Base-by-base conservation (phyloP, 2,888 invertebrate genomes). In the Lochmaea capreae region DNA sequence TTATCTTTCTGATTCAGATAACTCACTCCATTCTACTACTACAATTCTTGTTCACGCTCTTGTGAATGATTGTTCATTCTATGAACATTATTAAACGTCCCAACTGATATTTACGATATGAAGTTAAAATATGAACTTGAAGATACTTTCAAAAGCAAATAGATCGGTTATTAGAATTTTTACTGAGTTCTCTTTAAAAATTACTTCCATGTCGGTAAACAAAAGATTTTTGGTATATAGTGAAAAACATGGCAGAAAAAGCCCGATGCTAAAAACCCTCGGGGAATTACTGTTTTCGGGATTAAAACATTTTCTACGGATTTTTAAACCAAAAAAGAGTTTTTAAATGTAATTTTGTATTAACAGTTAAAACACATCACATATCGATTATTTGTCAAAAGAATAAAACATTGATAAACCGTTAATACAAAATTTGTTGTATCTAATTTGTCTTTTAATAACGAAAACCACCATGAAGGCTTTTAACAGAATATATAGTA, bases 181-280 rank as follows among this genome's bases (percentile, higher is more conserved):
- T 77, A 79, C 54, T 43, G 62, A 11, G 62, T 16, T 62, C 62
- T 62, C 74, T 79, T 54, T 26, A 81, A 81, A 79, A 79, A 81
- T 81, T 81, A 79, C 79, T 81, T 81, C 80, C 79, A 76, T 78
- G 75, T 77, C 71, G 78, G 78, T 79, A 78, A 78, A 80, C 79
- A 79, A 80, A 80, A 77, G 76, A 74, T 71, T 71, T 70, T 68
- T 69, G 76, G 76, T 73, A 75, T 71, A 77, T 70, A 68, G 71
- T 54, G 2, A 66, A 63, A 73, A 71, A 75, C 70, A 77, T 57
- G 72, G 63, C 71, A 16, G 59, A 68, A 67, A 76, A 73, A 68
- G 66, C 22, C 18, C 46, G 33, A 73, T 62, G 71, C 69, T 62
- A 22, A 61, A 59, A 71, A 75, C 68, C 67, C 54, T 57, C 74